These are phyloP conservation scores for Diachrysia chrysitis DNA, from an alignment of 2,888 invertebrate genomes.

Conservation along the genomic window DNA sequence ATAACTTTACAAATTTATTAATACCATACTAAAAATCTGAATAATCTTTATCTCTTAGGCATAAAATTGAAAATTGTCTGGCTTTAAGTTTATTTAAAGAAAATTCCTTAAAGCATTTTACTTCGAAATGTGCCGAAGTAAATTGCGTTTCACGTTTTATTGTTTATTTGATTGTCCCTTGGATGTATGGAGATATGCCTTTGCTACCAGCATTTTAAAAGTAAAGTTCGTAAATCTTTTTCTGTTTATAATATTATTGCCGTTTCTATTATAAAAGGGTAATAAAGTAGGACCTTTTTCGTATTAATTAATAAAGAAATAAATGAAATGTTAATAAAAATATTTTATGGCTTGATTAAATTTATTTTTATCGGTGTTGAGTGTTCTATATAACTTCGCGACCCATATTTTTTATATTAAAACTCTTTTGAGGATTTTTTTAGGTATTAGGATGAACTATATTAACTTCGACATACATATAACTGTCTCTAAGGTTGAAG, in stretches of 20 bases:
- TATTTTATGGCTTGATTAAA: background rate
- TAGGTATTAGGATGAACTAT: too few species aligned
- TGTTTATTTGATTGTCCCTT: slow-evolving; percentile 82
- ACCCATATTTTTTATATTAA: too few species aligned
- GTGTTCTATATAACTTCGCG: too few species aligned
- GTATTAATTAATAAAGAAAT: slow-evolving; percentile 20
- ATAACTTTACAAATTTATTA: slow-evolving; percentile 56
- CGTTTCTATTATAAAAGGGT: slow-evolving; percentile 15
- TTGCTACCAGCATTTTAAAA: slow-evolving; percentile 62
- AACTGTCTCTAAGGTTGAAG: too few species aligned
- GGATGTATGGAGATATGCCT: slow-evolving; percentile 55
- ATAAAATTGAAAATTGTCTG: slow-evolving; percentile 24
- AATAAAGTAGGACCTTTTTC: slow-evolving; percentile 22
- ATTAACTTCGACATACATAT: too few species aligned
- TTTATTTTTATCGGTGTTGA: slow-evolving; percentile 14
- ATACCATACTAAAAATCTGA: slow-evolving; percentile 8
- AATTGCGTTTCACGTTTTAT: slow-evolving; percentile 81
- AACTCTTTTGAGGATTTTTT: too few species aligned
- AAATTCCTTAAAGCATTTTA: slow-evolving; percentile 29
- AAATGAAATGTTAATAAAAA: slow-evolving; percentile 16
- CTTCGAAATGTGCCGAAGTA: slow-evolving; percentile 73
- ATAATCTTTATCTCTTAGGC: slow-evolving; percentile 5
- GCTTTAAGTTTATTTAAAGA: background rate
- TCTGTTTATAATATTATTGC: slow-evolving; percentile 15
- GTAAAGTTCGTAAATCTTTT: slow-evolving; percentile 38